These are phyloP conservation scores for Coptotermes formosanus DNA, from an alignment of 1,140 invertebrate species.

Conservation along the genomic window DNA sequence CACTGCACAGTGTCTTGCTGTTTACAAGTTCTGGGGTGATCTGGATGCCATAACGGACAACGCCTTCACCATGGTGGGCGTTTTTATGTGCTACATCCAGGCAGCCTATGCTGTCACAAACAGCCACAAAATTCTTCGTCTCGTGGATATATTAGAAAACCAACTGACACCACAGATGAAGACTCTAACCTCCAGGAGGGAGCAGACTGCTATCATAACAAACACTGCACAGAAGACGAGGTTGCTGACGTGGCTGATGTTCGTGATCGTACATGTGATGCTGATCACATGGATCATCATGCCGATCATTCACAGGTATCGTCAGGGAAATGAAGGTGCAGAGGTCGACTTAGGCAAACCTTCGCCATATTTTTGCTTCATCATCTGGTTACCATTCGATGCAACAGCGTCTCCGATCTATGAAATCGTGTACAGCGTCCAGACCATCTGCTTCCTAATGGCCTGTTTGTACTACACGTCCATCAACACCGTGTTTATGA, in stretches of 20 bases:
- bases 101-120: background rate
- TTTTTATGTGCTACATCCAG: constrained; percentile 9
- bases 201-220: background rate
- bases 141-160: background rate
- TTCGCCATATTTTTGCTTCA: background rate
- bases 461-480: background rate
- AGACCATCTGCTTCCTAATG: background rate
- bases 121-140: background rate
- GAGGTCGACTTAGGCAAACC: background rate
- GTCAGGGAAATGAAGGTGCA: background rate
- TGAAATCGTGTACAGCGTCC: background rate
- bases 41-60: background rate
- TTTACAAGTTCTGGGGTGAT: background rate
- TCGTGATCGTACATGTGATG: background rate
- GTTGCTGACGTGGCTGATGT: background rate
- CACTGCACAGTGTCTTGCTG: background rate
- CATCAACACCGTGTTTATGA: background rate
- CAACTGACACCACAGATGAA: background rate
- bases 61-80: constrained; percentile 1
- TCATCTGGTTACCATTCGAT: background rate
- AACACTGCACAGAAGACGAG: background rate
- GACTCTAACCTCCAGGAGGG: background rate
- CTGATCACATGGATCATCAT: background rate
- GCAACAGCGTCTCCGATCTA: background rate
- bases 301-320: background rate